Base-by-base conservation (phyloP, 2,797 vertebrate genomes). In the Molossus alvarezi region DNA sequence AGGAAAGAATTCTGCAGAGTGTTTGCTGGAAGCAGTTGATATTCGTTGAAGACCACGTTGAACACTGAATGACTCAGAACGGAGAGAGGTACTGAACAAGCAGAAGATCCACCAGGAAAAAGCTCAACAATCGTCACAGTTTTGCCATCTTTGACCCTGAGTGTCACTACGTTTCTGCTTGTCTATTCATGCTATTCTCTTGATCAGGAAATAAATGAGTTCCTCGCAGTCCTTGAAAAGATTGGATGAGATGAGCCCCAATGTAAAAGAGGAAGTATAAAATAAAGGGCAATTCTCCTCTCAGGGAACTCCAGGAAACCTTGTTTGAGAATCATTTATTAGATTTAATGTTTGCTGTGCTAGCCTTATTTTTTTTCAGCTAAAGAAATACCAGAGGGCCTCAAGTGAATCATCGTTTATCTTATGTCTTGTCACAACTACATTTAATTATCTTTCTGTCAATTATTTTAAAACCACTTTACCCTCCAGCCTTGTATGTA, bases 371-470 rank as follows among this genome's bases (percentile, higher is more conserved):
- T 83, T 95, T 89, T 92, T 77, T 72, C 72, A 27, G n/a, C 83
- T 87, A 65, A 93, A 92, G 58, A 94, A 87, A 90, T 94, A 96
- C 94, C 81, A 87, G 85, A 88, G 29, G 88, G 95, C 79, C 98
- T 95, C 45, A 79, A 69, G 84, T 41, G 92, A 96, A 95, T 97
- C 94, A 96, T 90, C 90, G 73, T 97, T 98, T 97, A 93, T 97
- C 91, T 96, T 91, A 69, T 41, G 53, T 95, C 97, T 97, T 97
- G 90, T 97, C 97, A 96, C 90, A 92, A 97, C 85, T 96, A 96
- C 88, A 97, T 93, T 98, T 98, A 97, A 98, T 98, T 97, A 95
- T 94, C 81, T 96, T 95, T 96, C 91, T 81, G 69, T 96, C 97
- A 97, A 97, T 92, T 76, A 95, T 95, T 97, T 97, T 93, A 97